Conservation (phyloP, 2,888 invertebrate genomes). For the Eretmocerus hayati region DNA sequence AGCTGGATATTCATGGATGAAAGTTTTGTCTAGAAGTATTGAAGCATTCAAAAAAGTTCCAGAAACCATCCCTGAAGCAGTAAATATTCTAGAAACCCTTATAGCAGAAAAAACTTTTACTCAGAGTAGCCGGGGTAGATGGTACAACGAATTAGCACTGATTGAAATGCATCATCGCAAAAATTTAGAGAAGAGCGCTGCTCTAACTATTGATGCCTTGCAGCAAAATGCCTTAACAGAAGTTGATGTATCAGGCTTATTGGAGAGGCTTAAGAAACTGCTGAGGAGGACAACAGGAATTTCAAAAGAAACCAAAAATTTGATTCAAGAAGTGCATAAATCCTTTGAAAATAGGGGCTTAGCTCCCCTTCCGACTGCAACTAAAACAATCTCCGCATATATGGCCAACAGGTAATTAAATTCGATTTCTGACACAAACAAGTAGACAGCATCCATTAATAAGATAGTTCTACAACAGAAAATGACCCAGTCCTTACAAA, state of each 20-base stretch:
- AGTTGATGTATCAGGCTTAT: slow-evolving; percentile 29
- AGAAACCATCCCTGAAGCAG: slow-evolving; percentile 25
- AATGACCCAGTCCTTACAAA: too few relatives aligned
- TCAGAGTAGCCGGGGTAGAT: slow-evolving; percentile 28
- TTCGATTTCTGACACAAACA: too few relatives aligned
- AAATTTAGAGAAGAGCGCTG: slow-evolving; percentile 31
- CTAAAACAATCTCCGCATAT: slow-evolving; percentile 14
- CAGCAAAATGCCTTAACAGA: slow-evolving; percentile 24
- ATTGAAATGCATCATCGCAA: slow-evolving; percentile 36
- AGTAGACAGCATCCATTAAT: too few relatives aligned
- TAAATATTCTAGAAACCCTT: slow-evolving; percentile 27
- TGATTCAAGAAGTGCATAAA: slow-evolving; percentile 16
- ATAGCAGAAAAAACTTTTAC: slow-evolving; percentile 28
- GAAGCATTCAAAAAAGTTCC: slow-evolving; percentile 36
- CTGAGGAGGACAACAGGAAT: slow-evolving; percentile 29
- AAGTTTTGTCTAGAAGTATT: slow-evolving; percentile 36
- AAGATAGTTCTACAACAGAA: too few relatives aligned
- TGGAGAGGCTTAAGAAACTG: slow-evolving; percentile 32
- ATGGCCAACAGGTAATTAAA: slow-evolving; percentile 19
- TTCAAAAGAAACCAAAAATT: slow-evolving; percentile 20
- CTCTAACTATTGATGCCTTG: slow-evolving; percentile 30
- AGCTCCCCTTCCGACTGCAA: neutral
- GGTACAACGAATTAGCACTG: slow-evolving; percentile 38
- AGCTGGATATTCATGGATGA: slow-evolving; percentile 34
- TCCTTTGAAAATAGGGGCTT: slow-evolving; percentile 7